These are phyloP conservation scores for Microtus ochrogaster DNA, from an alignment of 2,113 vertebrate species.

Conservation along the genomic window DNA sequence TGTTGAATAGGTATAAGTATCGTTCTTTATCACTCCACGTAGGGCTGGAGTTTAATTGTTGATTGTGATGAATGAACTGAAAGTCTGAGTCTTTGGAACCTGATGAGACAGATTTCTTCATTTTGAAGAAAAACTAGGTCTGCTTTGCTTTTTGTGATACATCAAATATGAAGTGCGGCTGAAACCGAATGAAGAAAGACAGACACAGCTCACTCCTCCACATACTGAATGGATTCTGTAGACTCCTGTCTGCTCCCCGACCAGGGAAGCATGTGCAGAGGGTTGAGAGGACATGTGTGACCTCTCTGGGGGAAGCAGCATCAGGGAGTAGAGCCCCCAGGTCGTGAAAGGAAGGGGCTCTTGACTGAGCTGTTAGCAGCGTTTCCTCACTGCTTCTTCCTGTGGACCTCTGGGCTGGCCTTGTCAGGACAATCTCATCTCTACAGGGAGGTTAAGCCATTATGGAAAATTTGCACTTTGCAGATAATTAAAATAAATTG, in stretches of 20 bases:
- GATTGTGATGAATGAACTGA: conserved; percentile 39
- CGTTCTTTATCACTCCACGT: conserved; percentile 59
- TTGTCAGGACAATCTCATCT: conserved; percentile 58
- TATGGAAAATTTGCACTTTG: conserved; percentile 28
- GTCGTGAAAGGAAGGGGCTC: not conserved
- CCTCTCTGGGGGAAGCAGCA: conserved; percentile 21
- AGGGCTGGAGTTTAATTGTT: conserved; percentile 52
- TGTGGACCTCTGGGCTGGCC: not conserved
- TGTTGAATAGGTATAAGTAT: conserved; percentile 43
- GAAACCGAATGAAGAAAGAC: not conserved
- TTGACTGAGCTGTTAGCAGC: not conserved
- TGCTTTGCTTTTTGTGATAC: not conserved
- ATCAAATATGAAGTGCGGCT: conserved; percentile 56
- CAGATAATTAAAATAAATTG: conserved; percentile 66
- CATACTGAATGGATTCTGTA: conserved; percentile 17
- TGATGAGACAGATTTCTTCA: conserved; percentile 5
- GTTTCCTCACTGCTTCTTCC: not conserved
- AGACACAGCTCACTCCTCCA: conserved; percentile 2
- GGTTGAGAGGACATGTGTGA: not conserved
- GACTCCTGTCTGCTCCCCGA: not conserved
- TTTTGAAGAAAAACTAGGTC: not conserved
- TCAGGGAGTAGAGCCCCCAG: not conserved
- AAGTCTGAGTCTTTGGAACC: conserved; percentile 35
- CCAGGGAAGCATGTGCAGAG: not conserved
- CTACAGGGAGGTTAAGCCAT: conserved; percentile 9